Conservation (phyloP, 2,113 vertebrate genomes). For the Xyrauchen texanus region DNA sequence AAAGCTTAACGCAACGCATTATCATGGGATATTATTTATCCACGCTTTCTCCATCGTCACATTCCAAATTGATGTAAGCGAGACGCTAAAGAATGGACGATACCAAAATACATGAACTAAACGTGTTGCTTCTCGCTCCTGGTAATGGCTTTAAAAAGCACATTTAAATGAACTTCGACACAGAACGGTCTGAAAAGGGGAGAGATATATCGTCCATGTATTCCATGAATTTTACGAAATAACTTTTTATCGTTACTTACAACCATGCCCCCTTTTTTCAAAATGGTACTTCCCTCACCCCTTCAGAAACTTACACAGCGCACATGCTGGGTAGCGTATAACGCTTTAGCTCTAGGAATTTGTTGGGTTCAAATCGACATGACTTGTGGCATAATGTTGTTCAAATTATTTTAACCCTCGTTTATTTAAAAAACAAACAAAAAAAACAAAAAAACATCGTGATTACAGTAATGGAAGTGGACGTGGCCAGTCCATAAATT, state of each 20-base stretch:
- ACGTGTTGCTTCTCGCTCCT: neutral
- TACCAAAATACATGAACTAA: neutral
- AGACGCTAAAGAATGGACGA: conserved; percentile 30
- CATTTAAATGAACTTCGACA: neutral
- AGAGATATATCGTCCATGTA: neutral
- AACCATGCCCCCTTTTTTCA: neutral
- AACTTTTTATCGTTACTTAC: neutral
- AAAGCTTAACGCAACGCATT: conserved; percentile 6
- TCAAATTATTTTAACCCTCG: too few species aligned
- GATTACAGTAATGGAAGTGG: too few species aligned
- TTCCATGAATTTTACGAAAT: neutral
- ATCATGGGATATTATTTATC: conserved; percentile 29
- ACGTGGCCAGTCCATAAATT: too few species aligned
- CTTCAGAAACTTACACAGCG: neutral
- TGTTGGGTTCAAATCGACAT: too few species aligned
- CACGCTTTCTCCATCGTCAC: conserved; percentile 44
- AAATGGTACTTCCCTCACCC: conserved; percentile 7
- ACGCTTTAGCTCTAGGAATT: too few species aligned
- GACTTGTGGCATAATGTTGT: too few species aligned
- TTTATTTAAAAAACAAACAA: too few species aligned
- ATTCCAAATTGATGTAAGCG: conserved; percentile 45
- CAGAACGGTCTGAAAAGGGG: neutral
- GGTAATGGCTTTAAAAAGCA: neutral
- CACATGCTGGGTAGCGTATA: neutral
- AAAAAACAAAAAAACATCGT: too few species aligned